Evolutionary conservation across 23 tunicate species (phyloP).

Genomic region (Botrylloides violaceus): DNA sequence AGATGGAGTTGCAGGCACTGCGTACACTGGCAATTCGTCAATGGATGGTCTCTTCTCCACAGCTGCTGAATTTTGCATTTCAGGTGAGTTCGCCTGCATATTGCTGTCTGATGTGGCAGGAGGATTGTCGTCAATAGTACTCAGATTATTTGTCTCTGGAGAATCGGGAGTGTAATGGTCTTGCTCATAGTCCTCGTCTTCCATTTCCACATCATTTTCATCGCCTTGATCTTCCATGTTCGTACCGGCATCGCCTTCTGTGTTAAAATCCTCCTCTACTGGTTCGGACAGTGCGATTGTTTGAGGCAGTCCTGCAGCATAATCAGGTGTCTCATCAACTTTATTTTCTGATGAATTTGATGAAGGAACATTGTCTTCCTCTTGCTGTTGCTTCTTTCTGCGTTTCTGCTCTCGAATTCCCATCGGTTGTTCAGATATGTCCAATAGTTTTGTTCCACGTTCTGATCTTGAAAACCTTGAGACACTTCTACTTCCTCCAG

Average conservation of each 20-base stretch:
- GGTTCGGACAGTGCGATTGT: constrained; percentile 21
- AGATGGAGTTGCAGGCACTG: constrained; percentile 27
- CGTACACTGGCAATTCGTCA: constrained; percentile 24
- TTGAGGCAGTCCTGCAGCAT: constrained; percentile 73
- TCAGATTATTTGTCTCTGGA: background rate
- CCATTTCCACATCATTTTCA: constrained; percentile 9
- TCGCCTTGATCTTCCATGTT: background rate
- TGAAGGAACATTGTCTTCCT: constrained; percentile 13
- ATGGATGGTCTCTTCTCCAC: constrained; percentile 27
- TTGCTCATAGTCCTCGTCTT: constrained; percentile 1
- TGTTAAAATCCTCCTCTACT: constrained; percentile 3
- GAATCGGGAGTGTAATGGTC: constrained; percentile 6
- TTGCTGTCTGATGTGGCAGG: background rate
- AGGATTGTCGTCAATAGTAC: constrained; percentile 8
- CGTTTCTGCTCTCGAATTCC: constrained; percentile 57
- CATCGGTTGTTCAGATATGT: constrained; percentile 89
- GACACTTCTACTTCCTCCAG: constrained; percentile 4
- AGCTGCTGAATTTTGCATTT: constrained; percentile 25
- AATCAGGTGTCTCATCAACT: constrained; percentile 58
- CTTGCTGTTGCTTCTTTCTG: constrained; percentile 66
- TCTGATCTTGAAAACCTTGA: constrained; percentile 33
- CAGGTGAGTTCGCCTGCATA: background rate
- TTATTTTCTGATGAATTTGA: constrained; percentile 30
- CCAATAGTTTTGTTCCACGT: constrained; percentile 86
- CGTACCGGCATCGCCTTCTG: constrained; percentile 8